Conservation (phyloP, 2,113 vertebrate genomes). For the Eclectus roratus region DNA sequence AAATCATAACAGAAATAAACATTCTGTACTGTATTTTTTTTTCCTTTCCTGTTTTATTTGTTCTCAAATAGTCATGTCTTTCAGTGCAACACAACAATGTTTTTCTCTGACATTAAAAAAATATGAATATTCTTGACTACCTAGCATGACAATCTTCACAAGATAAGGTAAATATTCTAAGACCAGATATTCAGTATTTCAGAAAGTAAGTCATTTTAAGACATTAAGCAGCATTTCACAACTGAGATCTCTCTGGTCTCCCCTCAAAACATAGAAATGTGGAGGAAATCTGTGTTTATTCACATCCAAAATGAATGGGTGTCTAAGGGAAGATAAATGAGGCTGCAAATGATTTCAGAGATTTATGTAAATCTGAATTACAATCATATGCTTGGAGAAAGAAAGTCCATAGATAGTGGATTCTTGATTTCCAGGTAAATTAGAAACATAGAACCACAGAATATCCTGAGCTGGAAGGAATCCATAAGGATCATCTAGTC, state of each 20-base stretch:
- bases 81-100: not conserved
- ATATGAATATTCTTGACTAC: not conserved
- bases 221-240: not conserved
- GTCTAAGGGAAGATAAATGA: constrained; percentile 8
- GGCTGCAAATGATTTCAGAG: not conserved
- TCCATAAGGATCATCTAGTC: not conserved
- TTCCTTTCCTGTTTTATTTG: not conserved
- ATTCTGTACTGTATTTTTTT: not conserved
- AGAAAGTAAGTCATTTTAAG: not conserved
- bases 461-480: not conserved
- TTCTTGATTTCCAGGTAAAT: not conserved
- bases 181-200: not conserved
- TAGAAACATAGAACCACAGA: not conserved
- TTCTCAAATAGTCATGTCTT: not conserved
- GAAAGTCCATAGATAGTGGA: not conserved
- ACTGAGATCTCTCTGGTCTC: not conserved
- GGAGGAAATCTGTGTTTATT: not conserved
- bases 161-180: not conserved
- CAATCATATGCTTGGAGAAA: not conserved
- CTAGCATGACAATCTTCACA: not conserved
- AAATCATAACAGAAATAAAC: not conserved
- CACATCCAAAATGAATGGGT: not conserved
- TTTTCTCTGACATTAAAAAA: not conserved
- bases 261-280: not conserved
- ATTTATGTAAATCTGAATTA: not conserved